A percentile compares a stretch with the other conserved stretches of the same genome.
phyloP scores from a whole-genome alignment of 2,888 invertebrate genomes.

The Apantesis nais region DNA sequence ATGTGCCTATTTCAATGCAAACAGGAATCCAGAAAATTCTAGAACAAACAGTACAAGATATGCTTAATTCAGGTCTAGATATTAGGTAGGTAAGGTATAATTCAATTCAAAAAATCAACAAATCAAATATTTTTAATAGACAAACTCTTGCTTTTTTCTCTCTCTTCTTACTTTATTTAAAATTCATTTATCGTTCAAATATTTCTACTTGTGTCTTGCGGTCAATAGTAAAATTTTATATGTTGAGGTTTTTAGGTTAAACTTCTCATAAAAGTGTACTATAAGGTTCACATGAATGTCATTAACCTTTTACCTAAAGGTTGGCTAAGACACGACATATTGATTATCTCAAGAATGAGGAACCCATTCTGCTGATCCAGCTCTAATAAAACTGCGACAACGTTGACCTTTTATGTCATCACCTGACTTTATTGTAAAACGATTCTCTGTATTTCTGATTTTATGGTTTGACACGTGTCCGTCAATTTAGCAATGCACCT shows the following conservation, averaged over 20 bases:
- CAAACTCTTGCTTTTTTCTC: too few species aligned
- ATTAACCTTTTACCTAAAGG: slow-evolving; percentile 23
- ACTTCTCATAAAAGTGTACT: background rate
- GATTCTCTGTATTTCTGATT: slow-evolving; percentile 45
- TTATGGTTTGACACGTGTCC: slow-evolving; percentile 31
- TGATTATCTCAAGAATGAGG: slow-evolving; percentile 21
- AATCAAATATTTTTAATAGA: too few species aligned
- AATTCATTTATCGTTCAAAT: background rate
- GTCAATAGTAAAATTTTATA: background rate
- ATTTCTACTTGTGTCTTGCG: background rate
- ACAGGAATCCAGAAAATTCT: too few species aligned
- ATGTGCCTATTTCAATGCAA: too few species aligned
- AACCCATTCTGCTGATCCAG: slow-evolving; percentile 25
- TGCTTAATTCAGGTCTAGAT: too few species aligned
- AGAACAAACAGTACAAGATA: too few species aligned
- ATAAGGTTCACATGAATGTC: slow-evolving; percentile 13
- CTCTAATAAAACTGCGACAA: slow-evolving; percentile 40
- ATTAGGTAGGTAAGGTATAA: too few species aligned
- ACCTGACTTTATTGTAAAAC: slow-evolving; percentile 45
- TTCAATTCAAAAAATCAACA: too few species aligned
- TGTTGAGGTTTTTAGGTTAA: background rate
- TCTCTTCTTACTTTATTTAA: background rate
- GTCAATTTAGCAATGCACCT: slow-evolving; percentile 13
- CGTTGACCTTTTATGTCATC: slow-evolving; percentile 40
- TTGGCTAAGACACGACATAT: slow-evolving; percentile 12